A percentile compares a stretch with the other conserved stretches of the same genome.
Conservation (phyloP, 2,113 vertebrate species). For the Alligator sinensis region DNA sequence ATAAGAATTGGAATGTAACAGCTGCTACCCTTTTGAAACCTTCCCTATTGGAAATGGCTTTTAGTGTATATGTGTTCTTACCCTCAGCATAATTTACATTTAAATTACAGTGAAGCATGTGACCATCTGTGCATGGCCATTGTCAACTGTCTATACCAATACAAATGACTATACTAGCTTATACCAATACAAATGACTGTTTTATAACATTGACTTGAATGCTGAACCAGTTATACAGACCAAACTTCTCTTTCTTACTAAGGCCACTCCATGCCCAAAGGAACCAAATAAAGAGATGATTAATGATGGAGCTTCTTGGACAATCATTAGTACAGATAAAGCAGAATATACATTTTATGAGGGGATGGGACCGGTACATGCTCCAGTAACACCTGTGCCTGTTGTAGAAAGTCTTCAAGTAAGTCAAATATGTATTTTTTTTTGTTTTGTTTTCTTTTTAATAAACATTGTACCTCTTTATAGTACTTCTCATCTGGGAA, state of each 20-base stretch:
- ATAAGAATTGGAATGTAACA: no score
- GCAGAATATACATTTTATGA: slow-evolving; percentile 99
- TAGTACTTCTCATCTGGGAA: neutral
- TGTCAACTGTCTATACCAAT: neutral
- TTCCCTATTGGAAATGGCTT: no score
- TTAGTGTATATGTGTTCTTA: no score
- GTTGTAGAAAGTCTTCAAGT: slow-evolving; percentile 99
- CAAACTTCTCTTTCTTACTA: slow-evolving; percentile 36
- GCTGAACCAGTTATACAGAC: neutral
- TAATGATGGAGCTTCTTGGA: slow-evolving; percentile 99
- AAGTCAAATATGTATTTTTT: slow-evolving; percentile 2
- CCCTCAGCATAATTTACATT: no score
- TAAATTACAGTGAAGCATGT: neutral
- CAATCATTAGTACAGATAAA: slow-evolving; percentile 99
- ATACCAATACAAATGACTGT: neutral
- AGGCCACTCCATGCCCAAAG: slow-evolving; percentile 99
- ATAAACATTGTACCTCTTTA: neutral
- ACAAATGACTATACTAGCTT: neutral
- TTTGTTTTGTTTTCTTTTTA: neutral
- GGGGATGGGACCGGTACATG: slow-evolving; percentile 98
- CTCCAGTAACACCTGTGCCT: slow-evolving; percentile 98
- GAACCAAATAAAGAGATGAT: slow-evolving; percentile 99
- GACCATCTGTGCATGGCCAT: neutral
- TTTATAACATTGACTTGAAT: neutral
- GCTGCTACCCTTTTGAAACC: no score